phyloP scores from a whole-genome alignment of 1,140 invertebrate genomes.

The Nephila pilipes region DNA sequence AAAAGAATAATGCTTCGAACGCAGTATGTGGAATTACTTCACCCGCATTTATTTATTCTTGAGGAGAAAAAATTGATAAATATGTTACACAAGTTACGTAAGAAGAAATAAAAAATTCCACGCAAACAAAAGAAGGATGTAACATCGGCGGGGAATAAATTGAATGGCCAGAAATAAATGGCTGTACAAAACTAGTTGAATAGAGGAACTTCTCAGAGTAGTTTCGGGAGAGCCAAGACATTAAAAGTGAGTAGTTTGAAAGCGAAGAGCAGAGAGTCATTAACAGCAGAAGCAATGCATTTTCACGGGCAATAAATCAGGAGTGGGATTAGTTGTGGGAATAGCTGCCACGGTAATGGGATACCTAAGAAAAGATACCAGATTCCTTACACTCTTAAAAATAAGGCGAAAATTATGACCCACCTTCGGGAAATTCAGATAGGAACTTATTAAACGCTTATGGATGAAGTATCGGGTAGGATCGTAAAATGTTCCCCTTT shows the following conservation, averaged over 20 bases:
- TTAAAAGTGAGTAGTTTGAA: constrained; percentile 34
- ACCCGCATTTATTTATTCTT: not conserved
- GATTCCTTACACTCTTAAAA: not conserved
- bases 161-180: constrained; percentile 3
- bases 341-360: constrained; percentile 9
- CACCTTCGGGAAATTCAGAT: not conserved
- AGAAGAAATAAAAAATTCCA: not conserved
- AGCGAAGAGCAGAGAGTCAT: constrained; percentile 14
- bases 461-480: not conserved
- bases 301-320: constrained; percentile 25
- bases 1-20: not conserved
- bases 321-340: constrained; percentile 16
- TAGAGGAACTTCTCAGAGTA: constrained; percentile 6
- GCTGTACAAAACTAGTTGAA: not conserved
- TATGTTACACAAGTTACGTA: not conserved
- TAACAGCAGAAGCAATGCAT: constrained; percentile 2
- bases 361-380: not conserved
- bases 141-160: not conserved
- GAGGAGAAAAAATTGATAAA: not conserved
- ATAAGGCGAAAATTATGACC: not conserved
- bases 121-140: not conserved
- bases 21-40: not conserved
- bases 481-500: too few species aligned
- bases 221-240: constrained; percentile 10
- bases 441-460: not conserved